Percentiles rank a stretch among this genome's conserved stretches.
These are phyloP conservation scores for Holothuria leucospilota DNA, from an alignment of 53 echinoderm and acorn worm species.

Conservation along the genomic window DNA sequence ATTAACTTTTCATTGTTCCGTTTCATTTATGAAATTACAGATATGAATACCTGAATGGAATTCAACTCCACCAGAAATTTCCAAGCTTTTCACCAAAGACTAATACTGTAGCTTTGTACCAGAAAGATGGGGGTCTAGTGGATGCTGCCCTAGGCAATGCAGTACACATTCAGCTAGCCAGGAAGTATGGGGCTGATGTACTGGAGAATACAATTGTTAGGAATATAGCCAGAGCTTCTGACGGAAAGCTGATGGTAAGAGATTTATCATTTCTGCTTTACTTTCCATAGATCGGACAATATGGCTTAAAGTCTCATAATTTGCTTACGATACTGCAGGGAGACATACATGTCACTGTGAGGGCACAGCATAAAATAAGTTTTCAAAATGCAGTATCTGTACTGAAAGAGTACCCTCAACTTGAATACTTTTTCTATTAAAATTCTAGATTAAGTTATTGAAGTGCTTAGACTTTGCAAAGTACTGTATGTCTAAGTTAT, in stretches of 20 bases:
- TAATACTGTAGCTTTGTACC: conserved; percentile 74
- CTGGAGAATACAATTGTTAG: conserved; percentile 71
- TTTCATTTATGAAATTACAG: conserved; percentile 28
- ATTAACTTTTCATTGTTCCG: background rate
- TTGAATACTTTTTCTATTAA: too few species aligned
- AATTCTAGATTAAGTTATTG: too few species aligned
- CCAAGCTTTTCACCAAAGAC: conserved; percentile 74
- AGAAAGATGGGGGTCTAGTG: conserved; percentile 87
- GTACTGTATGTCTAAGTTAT: too few species aligned
- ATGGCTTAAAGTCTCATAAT: too few species aligned
- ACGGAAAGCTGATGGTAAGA: conserved; percentile 55
- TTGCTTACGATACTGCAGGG: too few species aligned
- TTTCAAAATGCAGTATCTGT: too few species aligned
- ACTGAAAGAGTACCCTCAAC: too few species aligned
- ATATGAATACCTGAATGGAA: conserved; percentile 75
- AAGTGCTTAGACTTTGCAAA: too few species aligned
- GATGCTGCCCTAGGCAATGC: conserved; percentile 87
- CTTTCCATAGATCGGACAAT: too few species aligned
- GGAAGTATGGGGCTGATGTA: conserved; percentile 79
- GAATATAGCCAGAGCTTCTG: conserved; percentile 36
- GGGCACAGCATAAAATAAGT: too few species aligned
- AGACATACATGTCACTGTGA: too few species aligned
- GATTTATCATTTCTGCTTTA: too few species aligned
- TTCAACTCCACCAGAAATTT: conserved; percentile 66
- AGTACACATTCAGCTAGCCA: conserved; percentile 85